Percentiles rank a stretch among this genome's conserved stretches.
Evolutionary conservation across 2,888 invertebrate genomes (phyloP).

Genomic region (Steinernema carpocapsae): DNA sequence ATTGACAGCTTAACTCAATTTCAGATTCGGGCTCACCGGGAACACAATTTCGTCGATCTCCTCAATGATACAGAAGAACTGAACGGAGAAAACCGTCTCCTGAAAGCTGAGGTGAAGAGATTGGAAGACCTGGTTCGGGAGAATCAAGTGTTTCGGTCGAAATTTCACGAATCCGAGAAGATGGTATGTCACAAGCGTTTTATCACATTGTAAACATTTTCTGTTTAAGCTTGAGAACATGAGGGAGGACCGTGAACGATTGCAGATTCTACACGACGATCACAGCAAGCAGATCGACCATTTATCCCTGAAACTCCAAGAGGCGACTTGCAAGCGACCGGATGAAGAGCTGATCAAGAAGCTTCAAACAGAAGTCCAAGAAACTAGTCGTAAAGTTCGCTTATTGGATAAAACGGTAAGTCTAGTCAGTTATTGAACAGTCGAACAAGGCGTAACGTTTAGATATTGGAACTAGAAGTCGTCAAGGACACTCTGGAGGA

Average conservation of each 20-base stretch:
- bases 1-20: too few relatives aligned
- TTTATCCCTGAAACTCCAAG: background rate
- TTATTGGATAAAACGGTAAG: too few relatives aligned
- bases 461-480: background rate
- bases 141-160: background rate
- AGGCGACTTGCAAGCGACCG: background rate
- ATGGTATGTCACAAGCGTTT: background rate
- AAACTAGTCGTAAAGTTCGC: too few relatives aligned
- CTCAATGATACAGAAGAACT: background rate
- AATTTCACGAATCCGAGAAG: background rate
- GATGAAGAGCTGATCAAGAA: too few relatives aligned
- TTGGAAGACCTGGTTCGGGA: background rate
- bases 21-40: too few relatives aligned
- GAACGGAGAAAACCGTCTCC: background rate
- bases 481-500: background rate
- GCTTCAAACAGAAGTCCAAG: too few relatives aligned
- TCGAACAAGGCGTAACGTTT: too few relatives aligned
- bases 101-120: background rate
- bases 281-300: background rate
- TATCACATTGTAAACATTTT: background rate
- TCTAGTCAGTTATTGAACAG: too few relatives aligned
- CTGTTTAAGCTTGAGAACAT: background rate
- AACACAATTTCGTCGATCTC: background rate
- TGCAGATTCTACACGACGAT: background rate
- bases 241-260: background rate